These are phyloP conservation scores for Orius insidiosus DNA, from an alignment of 1,140 invertebrate species.

Conservation along the genomic window DNA sequence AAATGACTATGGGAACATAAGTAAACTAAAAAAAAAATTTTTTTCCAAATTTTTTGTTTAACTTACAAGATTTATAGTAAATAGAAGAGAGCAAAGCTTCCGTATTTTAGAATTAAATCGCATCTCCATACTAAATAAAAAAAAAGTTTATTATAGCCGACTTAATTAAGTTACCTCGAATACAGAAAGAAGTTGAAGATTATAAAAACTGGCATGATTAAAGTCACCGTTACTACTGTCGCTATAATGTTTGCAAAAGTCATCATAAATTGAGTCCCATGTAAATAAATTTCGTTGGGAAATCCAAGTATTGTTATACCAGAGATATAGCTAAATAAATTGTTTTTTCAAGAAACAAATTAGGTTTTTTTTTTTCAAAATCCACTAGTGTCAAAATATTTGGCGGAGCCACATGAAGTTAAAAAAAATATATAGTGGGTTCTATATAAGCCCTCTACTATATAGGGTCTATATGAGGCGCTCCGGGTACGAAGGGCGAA, in stretches of 20 bases:
- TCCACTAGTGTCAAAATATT: no score
- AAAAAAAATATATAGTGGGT: no score
- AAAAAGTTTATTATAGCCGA: background rate
- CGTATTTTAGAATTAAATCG: background rate
- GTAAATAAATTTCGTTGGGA: constrained; percentile 59
- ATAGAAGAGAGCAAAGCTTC: background rate
- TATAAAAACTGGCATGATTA: constrained; percentile 60
- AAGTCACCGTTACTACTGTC: constrained; percentile 37
- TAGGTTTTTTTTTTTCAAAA: no score
- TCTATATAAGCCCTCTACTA: no score
- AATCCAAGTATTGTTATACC: constrained; percentile 59
- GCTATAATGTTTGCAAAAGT: constrained; percentile 41
- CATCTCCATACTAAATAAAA: background rate
- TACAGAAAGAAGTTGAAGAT: constrained; percentile 50
- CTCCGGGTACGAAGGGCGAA: no score
- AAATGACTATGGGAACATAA: constrained; percentile 8
- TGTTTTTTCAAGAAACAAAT: no score
- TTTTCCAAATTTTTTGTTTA: background rate
- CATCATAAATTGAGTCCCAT: constrained; percentile 47
- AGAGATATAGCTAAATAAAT: constrained; percentile 46
- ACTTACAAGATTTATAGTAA: background rate
- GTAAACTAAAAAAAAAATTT: constrained; percentile 22
- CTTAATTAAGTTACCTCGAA: constrained; percentile 34
- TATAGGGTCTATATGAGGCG: no score
- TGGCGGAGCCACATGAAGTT: no score